Percentiles rank a stretch among this genome's conserved stretches.
These are phyloP conservation scores for Agrotis segetum DNA, from an alignment of 2,888 invertebrate species.

Conservation along the genomic window DNA sequence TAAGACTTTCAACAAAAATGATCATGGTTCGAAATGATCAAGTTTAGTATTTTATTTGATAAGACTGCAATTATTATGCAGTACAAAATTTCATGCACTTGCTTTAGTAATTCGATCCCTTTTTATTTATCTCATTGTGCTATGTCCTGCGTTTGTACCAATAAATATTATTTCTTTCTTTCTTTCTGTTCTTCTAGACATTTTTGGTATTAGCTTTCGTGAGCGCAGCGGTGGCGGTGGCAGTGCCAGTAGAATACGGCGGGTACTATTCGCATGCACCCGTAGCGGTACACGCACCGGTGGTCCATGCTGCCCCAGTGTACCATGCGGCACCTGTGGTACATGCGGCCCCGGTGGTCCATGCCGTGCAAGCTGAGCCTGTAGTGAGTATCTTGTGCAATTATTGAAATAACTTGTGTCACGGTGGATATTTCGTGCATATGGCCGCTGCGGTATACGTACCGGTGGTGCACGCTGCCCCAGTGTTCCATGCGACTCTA, in stretches of 20 bases:
- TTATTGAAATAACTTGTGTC: not conserved
- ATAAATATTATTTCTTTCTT: too few species aligned
- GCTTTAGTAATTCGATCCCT: not conserved
- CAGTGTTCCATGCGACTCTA: too few species aligned
- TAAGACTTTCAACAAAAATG: too few species aligned
- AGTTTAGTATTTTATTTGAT: too few species aligned
- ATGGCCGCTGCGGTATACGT: too few species aligned
- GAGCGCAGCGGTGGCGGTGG: conserved; percentile 73
- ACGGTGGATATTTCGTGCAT: too few species aligned
- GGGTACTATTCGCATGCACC: conserved; percentile 58
- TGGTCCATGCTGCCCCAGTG: conserved; percentile 66
- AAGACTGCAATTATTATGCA: too few species aligned
- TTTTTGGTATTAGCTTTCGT: conserved; percentile 77
- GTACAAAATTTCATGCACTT: too few species aligned
- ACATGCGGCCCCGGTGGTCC: conserved; percentile 60
- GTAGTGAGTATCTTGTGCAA: conserved; percentile 72
- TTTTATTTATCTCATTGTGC: too few species aligned
- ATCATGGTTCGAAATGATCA: too few species aligned
- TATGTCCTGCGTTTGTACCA: too few species aligned
- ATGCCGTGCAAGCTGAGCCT: conserved; percentile 73
- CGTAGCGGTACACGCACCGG: conserved; percentile 59
- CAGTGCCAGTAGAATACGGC: conserved; percentile 71
- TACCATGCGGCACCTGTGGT: conserved; percentile 65
- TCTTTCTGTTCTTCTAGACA: conserved; percentile 65
- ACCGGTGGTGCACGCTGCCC: too few species aligned